A percentile compares a stretch with the other conserved stretches of the same genome.
Conservation (phyloP, 2,797 vertebrate genomes). For the Trachops cirrhosus region DNA sequence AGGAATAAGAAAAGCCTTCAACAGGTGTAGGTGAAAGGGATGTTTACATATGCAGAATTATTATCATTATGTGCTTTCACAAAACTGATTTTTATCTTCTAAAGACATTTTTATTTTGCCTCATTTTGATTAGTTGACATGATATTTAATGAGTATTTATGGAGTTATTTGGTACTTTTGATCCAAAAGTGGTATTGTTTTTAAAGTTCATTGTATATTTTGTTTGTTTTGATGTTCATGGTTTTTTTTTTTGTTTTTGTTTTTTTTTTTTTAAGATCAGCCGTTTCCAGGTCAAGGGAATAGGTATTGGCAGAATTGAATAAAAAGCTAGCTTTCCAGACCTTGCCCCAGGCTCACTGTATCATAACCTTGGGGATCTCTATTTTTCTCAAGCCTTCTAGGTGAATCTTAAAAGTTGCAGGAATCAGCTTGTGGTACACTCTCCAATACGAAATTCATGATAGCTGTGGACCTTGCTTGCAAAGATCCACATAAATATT, state of each 20-base stretch:
- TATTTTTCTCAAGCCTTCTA: neutral
- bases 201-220: conserved; percentile 36
- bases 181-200: neutral
- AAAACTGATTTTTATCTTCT: conserved; percentile 27
- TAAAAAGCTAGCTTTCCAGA: neutral
- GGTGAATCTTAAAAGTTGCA: neutral
- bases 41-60: neutral
- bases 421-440: neutral
- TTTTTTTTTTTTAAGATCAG: neutral
- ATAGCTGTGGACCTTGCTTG: conserved; percentile 21
- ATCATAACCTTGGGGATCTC: neutral
- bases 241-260: neutral
- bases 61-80: neutral
- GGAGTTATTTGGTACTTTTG: neutral
- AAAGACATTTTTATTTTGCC: conserved; percentile 24
- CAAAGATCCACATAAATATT: neutral
- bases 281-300: neutral
- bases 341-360: neutral
- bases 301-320: neutral
- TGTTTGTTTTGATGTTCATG: neutral
- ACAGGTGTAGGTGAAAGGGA: neutral
- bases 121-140: neutral
- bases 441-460: neutral
- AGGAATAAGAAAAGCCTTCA: neutral
- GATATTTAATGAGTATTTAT: neutral